phyloP scores from a whole-genome alignment of 2,797 vertebrate genomes.

The Tokudaia tokunoshimensis region DNA sequence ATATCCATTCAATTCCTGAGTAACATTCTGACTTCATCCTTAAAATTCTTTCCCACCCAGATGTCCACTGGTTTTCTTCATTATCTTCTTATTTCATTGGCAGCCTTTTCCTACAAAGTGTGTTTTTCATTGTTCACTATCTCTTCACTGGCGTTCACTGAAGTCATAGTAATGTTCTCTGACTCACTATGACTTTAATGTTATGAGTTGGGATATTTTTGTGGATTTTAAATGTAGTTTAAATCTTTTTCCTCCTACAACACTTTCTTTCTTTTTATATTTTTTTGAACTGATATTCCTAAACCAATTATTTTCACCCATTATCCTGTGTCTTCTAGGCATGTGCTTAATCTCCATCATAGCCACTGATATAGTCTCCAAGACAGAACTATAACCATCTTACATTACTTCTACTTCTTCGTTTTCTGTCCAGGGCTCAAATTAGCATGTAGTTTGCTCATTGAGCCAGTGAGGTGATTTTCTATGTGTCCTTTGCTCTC shows the following conservation, averaged over 20 bases:
- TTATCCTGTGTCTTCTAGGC: background rate
- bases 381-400: background rate
- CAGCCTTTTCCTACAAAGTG: background rate
- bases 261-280: background rate
- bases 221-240: background rate
- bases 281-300: background rate
- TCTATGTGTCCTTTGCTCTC: background rate
- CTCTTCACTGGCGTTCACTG: background rate
- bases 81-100: slow-evolving; percentile 13
- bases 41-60: background rate
- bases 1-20: background rate
- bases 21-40: background rate
- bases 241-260: background rate
- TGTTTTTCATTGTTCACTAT: background rate
- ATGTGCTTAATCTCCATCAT: background rate
- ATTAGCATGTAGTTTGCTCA: background rate
- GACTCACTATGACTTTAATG: background rate
- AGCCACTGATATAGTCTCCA: background rate
- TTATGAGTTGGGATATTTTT: background rate
- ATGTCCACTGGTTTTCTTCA: background rate
- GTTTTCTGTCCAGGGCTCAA: background rate
- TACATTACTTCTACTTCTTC: background rate
- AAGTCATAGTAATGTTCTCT: background rate
- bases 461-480: background rate
- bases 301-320: background rate